phyloP scores from a whole-genome alignment of 2,797 vertebrate genomes.

The Zalophus californianus region DNA sequence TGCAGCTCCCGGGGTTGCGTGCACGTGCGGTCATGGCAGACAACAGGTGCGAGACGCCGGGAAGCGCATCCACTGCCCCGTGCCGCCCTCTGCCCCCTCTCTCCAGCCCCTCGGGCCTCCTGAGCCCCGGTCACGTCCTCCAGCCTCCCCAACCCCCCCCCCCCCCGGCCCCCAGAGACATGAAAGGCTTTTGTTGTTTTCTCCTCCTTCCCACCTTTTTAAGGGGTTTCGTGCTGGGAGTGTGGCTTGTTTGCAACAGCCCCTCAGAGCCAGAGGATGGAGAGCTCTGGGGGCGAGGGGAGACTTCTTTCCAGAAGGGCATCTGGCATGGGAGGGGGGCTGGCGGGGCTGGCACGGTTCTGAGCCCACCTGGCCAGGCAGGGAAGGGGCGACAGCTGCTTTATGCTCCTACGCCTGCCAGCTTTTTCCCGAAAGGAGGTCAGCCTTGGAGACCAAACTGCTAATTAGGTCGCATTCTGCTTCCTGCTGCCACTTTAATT shows the following conservation, averaged over 20 bases:
- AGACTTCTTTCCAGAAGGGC: constrained; percentile 71
- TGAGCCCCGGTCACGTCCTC: not conserved
- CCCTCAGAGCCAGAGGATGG: not conserved
- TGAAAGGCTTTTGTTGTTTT: constrained; percentile 68
- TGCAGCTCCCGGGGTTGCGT: constrained; percentile 50
- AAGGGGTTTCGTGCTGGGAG: constrained; percentile 40
- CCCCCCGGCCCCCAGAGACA: not conserved
- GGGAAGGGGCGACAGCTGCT: constrained; percentile 78
- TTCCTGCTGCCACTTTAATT: constrained; percentile 89
- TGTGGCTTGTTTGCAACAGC: constrained; percentile 46
- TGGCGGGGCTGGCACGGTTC: constrained; percentile 63
- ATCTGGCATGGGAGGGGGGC: constrained; percentile 60
- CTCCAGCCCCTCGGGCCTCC: not conserved
- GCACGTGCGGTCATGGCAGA: constrained; percentile 69
- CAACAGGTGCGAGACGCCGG: constrained; percentile 71
- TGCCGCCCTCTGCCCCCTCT: not conserved
- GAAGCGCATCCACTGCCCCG: constrained; percentile 50
- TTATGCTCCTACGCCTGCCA: constrained; percentile 64
- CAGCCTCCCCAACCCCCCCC: not conserved
- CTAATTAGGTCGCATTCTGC: constrained; percentile 89
- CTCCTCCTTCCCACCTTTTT: constrained; percentile 56
- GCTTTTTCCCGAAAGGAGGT: constrained; percentile 82
- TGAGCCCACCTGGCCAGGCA: constrained; percentile 79
- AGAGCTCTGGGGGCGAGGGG: not conserved
- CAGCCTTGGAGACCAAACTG: constrained; percentile 86